A percentile compares a stretch with the other conserved stretches of the same genome.
phyloP scores from a whole-genome alignment of 2,113 vertebrate genomes.

The Psittacara wagleri region DNA sequence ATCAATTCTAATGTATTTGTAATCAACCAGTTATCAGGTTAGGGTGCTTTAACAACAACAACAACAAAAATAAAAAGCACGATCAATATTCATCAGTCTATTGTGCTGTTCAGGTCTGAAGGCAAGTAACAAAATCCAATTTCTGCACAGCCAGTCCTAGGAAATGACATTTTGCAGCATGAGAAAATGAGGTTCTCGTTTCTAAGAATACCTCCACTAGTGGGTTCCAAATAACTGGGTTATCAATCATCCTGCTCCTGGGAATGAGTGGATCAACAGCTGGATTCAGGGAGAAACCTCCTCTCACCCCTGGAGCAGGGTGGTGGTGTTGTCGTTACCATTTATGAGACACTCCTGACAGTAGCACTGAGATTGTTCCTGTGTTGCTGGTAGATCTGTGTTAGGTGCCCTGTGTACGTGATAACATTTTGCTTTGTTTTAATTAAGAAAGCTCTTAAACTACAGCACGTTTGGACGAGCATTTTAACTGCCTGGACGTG shows the following conservation, averaged over 20 bases:
- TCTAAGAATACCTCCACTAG: slow-evolving; percentile 30
- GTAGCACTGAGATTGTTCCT: neutral
- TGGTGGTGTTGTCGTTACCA: neutral
- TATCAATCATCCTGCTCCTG: slow-evolving; percentile 39
- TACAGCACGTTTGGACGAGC: neutral
- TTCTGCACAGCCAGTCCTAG: neutral
- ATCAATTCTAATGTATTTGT: neutral
- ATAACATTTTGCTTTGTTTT: neutral
- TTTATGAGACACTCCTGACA: neutral
- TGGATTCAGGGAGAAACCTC: neutral
- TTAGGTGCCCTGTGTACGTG: neutral
- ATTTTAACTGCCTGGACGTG: neutral
- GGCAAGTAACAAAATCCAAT: slow-evolving; percentile 20
- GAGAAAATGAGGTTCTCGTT: slow-evolving; percentile 35
- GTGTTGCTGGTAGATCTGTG: neutral
- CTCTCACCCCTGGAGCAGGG: neutral
- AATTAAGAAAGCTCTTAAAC: neutral
- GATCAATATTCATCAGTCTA: slow-evolving; percentile 29
- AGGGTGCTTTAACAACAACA: neutral
- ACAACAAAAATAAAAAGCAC: neutral
- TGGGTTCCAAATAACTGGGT: slow-evolving; percentile 19
- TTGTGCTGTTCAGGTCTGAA: neutral
- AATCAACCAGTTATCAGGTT: neutral
- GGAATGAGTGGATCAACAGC: neutral
- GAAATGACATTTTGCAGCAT: slow-evolving; percentile 24